Evolutionary conservation across 2,113 vertebrate genomes (phyloP), one percentile per base, ranked within the genome.

Genomic region (Fukomys damarensis): DNA sequence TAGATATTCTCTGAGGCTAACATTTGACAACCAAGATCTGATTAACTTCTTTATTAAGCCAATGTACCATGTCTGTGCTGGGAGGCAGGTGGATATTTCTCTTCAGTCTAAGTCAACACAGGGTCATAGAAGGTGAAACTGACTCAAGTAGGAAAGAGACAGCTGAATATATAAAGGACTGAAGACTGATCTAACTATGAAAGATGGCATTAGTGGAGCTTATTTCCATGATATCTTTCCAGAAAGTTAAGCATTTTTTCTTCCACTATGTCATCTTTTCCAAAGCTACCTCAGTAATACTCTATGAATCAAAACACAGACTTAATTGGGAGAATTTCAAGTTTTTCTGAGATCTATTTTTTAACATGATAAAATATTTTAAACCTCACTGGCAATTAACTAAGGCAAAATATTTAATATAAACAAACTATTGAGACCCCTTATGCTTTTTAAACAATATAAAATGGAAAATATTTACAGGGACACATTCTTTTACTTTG

Each of bases 191-290:
- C 58, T 93, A 52, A 85, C 87, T 80, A 22, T 13, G 49, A 97
- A 95, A 16, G 49, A 93, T 58, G 49, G 49, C 46, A 92, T 95
- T 68, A 93, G 66, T 56, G 68, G 38, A 89, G 66, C 54, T 94
- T 94, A 82, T 97, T 97, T 95, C 96, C 97, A 94, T 91, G 56
- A 32, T 91, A 95, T 68, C 59, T 80, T 93, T 95, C 95, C 94
- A 93, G 89, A 95, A 88, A 92, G 56, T 88, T 94, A 86, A 96
- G 88, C 38, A 68, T 92, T 96, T 94, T 97, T 96, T 95, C 91
- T 96, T 85, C 83, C 86, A 96, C 76, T 91, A 61, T 89, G 86
- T 97, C 79, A 97, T 9, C 19, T 79, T 96, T 97, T 95, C 96
- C 95, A 97, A 96, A 38, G 30, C 68, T 90, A 86, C 41, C 43